A percentile compares a stretch with the other conserved stretches of the same genome.
Evolutionary conservation across 1,140 invertebrate species (phyloP).

Genomic region (Drosophila miranda): DNA sequence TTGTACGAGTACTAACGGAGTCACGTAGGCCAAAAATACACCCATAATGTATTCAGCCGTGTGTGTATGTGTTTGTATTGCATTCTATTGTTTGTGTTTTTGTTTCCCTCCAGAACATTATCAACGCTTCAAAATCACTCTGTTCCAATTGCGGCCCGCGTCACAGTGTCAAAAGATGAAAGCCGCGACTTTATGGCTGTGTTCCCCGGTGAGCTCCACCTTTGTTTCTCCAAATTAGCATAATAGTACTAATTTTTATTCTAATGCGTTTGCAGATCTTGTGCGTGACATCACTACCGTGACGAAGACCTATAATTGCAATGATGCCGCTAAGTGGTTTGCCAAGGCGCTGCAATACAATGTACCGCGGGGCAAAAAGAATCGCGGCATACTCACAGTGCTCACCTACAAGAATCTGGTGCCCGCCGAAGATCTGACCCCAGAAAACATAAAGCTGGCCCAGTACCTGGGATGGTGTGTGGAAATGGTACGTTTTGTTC

Average conservation of each 20-base stretch:
- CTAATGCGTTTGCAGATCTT: slow-evolving; percentile 84
- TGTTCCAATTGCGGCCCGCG: slow-evolving; percentile 85
- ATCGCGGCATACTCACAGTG: slow-evolving; percentile 91
- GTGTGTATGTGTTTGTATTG: slow-evolving; percentile 13
- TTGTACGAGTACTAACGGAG: slow-evolving; percentile 26
- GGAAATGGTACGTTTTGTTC: slow-evolving; percentile 90
- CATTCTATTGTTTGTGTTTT: slow-evolving; percentile 30
- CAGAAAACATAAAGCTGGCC: slow-evolving; percentile 90
- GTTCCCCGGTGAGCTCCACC: slow-evolving; percentile 86
- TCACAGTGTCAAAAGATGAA: slow-evolving; percentile 89
- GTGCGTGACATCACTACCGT: slow-evolving; percentile 91
- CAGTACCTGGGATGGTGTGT: slow-evolving; percentile 96
- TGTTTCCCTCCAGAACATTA: slow-evolving; percentile 61
- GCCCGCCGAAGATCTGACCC: slow-evolving; percentile 84
- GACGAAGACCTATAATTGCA: slow-evolving; percentile 87
- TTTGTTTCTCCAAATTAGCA: slow-evolving; percentile 54
- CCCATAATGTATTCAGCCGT: slow-evolving; percentile 2
- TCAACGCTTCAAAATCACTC: slow-evolving; percentile 82
- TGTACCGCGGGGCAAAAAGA: slow-evolving; percentile 90
- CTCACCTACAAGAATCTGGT: slow-evolving; percentile 90
- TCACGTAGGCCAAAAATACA: slow-evolving; percentile 41
- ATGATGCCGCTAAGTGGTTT: slow-evolving; percentile 90
- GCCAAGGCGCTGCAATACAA: slow-evolving; percentile 92
- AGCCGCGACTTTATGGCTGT: slow-evolving; percentile 92
- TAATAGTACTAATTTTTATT: slow-evolving; percentile 51